Base-by-base conservation (phyloP, 2,888 invertebrate genomes). In the Acleris emargana region DNA sequence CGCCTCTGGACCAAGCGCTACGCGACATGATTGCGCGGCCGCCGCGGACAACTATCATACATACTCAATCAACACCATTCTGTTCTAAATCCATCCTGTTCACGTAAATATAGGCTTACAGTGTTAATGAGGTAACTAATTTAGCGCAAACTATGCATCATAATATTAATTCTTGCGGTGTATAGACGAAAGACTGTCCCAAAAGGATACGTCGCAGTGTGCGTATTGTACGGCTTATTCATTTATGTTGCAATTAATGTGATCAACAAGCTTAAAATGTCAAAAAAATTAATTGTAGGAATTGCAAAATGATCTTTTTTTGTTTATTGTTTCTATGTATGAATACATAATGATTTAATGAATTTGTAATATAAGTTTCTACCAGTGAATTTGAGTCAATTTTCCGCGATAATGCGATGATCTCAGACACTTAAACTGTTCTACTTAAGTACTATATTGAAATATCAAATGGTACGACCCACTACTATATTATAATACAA, bases 1-100 rank as follows among this genome's bases (percentile, higher is more conserved):
- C 96, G 99, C 89, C 96, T 98, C 84, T 99, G 99, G 99, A 99
- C 99, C 86, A 99, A 99, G 91, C 96, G 99, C 81, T 99, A 97
- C 84, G 98, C 98, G 76, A 97, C 97, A 95, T 97, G 96, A 97
- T 95, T 93, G 75, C 83, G 63, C 83, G 76, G 81, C 78, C 76
- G 62, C 68, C 69, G 52, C 69, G 66, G 28, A 58, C 79, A 80
- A 82, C 72, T 80, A 81, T 84, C 86, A 84, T 87, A 89, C 86
- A 84, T 87, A 89, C 90, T 89, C 88, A 69, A 45, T 38, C 64
- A 75, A 81, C 79, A 86, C 86, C 84, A 82, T 84, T 83, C 81
- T 85, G 82, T 87, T 88, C 81, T 86, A 82, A 87, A 83, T 85
- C 87, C 89, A 89, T 88, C 87, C 88, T 82, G 74, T 83, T 82